Conservation (phyloP, 1,140 invertebrate species). For the Gryon sp. region DNA sequence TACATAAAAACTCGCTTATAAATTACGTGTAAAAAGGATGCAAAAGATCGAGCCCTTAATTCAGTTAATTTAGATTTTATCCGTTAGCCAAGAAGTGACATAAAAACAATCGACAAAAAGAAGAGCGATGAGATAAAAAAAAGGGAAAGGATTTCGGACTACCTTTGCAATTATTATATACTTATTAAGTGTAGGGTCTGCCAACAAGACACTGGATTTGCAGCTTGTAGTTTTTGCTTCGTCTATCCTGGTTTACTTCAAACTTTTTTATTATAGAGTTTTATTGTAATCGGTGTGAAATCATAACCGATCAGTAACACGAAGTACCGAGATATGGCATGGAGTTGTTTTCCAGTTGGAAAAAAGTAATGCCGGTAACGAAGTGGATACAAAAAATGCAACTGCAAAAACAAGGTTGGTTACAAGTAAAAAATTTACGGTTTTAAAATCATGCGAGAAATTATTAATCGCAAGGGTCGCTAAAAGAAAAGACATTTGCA, state of each 20-base stretch:
- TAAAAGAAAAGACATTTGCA: slow-evolving; percentile 2
- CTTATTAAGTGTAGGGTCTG: slow-evolving; percentile 74
- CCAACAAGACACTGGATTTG: slow-evolving; percentile 69
- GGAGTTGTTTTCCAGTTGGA: slow-evolving; percentile 66
- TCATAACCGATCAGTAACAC: slow-evolving; percentile 77
- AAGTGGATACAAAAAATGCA: slow-evolving; percentile 39
- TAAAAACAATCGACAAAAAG: slow-evolving; percentile 55
- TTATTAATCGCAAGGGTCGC: slow-evolving; percentile 69
- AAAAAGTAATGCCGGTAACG: slow-evolving; percentile 63
- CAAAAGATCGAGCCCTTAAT: slow-evolving; percentile 75
- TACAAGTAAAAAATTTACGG: slow-evolving; percentile 78
- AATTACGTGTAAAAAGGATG: slow-evolving; percentile 73
- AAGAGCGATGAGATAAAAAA: slow-evolving; percentile 29
- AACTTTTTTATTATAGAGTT: slow-evolving; percentile 46
- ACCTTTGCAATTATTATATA: slow-evolving; percentile 78
- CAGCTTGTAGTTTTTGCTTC: slow-evolving; percentile 67
- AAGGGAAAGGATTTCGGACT: slow-evolving; percentile 67
- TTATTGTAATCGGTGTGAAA: slow-evolving; percentile 80
- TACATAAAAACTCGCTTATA: slow-evolving; percentile 66
- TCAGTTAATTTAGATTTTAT: slow-evolving; percentile 81
- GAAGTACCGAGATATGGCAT: slow-evolving; percentile 67
- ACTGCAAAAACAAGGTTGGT: slow-evolving; percentile 62
- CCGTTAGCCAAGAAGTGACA: slow-evolving; percentile 72
- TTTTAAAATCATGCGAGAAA: slow-evolving; percentile 80
- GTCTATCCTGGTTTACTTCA: slow-evolving; percentile 38